Evolutionary conservation across 2,113 vertebrate species (phyloP).

Genomic region (Myotis yumanensis): DNA sequence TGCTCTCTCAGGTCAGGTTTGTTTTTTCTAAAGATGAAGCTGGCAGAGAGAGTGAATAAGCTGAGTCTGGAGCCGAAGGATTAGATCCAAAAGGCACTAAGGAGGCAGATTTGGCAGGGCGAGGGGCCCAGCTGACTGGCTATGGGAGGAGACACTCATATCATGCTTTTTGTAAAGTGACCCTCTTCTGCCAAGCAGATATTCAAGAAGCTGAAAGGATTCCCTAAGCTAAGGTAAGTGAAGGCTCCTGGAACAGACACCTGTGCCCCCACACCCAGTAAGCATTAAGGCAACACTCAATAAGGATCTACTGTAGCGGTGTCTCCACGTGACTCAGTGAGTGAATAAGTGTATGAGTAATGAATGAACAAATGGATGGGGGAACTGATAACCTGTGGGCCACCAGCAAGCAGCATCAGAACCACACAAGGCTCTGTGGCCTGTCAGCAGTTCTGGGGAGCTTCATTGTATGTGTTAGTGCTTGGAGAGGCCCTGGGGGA

Average conservation of each 20-base stretch:
- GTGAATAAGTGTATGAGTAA: not conserved
- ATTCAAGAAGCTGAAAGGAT: not conserved
- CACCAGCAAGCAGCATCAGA: not conserved
- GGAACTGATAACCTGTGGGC: not conserved
- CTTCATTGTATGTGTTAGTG: not conserved
- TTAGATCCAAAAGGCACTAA: not conserved
- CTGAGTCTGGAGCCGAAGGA: not conserved
- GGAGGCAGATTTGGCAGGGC: not conserved
- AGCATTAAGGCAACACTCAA: not conserved
- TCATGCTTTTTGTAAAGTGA: slow-evolving; percentile 32
- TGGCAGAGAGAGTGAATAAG: not conserved
- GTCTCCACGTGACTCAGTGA: not conserved
- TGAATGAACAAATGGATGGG: not conserved
- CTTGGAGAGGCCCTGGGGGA: not conserved
- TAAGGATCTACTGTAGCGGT: not conserved
- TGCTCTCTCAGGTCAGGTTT: not conserved
- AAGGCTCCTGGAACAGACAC: not conserved
- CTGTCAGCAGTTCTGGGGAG: not conserved
- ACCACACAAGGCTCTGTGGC: not conserved
- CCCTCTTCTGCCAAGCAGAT: not conserved
- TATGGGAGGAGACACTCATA: not conserved
- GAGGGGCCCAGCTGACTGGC: not conserved
- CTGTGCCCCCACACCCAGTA: not conserved
- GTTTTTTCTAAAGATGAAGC: not conserved
- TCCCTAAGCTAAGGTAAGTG: not conserved